Percentiles rank a stretch among this genome's conserved stretches.
These are phyloP conservation scores for Procavia capensis DNA, from an alignment of 2,113 vertebrate genomes.

Conservation along the genomic window DNA sequence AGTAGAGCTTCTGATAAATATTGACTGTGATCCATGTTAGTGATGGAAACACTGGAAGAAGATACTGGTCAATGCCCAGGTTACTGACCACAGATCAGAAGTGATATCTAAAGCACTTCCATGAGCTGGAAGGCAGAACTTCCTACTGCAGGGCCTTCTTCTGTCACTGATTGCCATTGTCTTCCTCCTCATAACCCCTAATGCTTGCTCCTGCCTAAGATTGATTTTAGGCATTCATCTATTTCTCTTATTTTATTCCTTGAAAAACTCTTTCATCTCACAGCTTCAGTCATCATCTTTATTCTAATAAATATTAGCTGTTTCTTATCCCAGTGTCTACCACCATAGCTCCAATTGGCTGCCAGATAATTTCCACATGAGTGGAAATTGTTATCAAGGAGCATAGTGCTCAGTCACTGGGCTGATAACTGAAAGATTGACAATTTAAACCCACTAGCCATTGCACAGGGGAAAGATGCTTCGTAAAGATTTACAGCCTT, in stretches of 20 bases:
- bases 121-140: background rate
- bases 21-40: background rate
- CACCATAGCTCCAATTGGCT: background rate
- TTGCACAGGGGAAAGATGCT: background rate
- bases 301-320: background rate
- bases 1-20: background rate
- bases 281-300: background rate
- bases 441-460: background rate
- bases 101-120: background rate
- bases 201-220: background rate
- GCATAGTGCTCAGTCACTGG: background rate
- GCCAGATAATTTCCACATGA: background rate
- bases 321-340: background rate
- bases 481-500: background rate
- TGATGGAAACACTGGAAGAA: background rate
- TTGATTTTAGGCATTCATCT: constrained; percentile 28
- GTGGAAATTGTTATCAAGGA: background rate
- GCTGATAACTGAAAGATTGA: background rate
- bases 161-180: background rate
- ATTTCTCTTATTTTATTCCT: background rate
- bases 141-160: background rate
- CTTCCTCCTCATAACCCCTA: background rate
- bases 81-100: background rate
- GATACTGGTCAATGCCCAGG: background rate
- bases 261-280: background rate